Conservation (phyloP, 2,113 vertebrate genomes). For the Corvus cornix region DNA sequence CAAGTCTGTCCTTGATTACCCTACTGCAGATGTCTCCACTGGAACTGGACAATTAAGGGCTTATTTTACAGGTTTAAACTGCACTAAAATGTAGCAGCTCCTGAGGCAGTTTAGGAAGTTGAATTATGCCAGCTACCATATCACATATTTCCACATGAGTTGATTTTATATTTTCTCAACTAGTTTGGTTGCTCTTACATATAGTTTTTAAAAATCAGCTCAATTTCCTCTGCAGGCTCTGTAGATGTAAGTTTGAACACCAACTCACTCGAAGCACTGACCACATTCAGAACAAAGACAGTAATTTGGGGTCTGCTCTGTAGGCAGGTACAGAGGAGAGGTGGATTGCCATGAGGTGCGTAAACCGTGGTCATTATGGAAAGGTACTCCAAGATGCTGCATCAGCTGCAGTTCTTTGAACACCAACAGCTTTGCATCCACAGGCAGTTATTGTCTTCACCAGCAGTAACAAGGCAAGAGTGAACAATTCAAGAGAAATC, state of each 20-base stretch:
- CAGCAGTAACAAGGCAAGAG: not conserved
- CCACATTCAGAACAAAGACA: not conserved
- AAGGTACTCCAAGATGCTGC: not conserved
- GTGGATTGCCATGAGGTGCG: not conserved
- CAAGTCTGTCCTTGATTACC: not conserved
- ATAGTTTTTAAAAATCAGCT: not conserved
- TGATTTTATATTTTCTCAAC: not conserved
- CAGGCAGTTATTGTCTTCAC: accelerated
- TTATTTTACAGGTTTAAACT: not conserved
- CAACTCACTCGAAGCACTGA: not conserved
- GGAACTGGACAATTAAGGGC: not conserved
- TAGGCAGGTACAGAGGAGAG: not conserved
- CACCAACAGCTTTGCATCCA: not conserved
- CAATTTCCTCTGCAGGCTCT: not conserved
- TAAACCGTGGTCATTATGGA: not conserved
- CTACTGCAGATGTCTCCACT: not conserved
- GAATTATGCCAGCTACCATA: not conserved
- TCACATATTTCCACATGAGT: not conserved
- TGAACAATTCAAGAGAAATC: not conserved
- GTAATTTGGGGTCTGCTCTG: not conserved
- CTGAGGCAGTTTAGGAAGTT: not conserved
- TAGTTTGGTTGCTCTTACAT: not conserved
- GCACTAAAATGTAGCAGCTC: not conserved
- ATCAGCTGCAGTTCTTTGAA: not conserved
- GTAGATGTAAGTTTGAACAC: not conserved